Percentiles rank a stretch among this genome's conserved stretches.
Conservation (phyloP, 1,140 invertebrate species). For the Linepithema humile region DNA sequence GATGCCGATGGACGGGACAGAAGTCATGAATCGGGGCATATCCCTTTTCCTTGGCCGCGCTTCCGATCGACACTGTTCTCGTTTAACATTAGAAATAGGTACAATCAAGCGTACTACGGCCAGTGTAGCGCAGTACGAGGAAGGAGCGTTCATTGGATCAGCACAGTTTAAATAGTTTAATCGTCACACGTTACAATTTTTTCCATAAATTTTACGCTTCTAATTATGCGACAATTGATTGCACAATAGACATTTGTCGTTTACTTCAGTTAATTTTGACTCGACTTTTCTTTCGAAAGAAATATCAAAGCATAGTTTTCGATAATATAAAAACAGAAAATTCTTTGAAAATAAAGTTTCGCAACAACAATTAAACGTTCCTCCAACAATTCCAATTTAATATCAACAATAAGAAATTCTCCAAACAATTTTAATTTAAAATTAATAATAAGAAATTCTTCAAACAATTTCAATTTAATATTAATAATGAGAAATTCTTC, state of each 20-base stretch:
- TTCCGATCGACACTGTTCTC: constrained; percentile 80
- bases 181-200: background rate
- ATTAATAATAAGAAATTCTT: no score
- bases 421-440: no score
- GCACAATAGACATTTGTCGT: background rate
- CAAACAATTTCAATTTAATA: no score
- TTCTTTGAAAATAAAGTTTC: no score
- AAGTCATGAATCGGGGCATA: constrained; percentile 79
- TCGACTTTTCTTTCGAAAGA: no score
- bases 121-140: constrained; percentile 60
- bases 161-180: background rate
- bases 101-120: constrained; percentile 74
- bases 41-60: constrained; percentile 78
- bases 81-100: constrained; percentile 80
- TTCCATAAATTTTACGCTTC: background rate
- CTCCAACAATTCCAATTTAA: no score
- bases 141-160: constrained; percentile 48
- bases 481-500: no score
- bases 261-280: no score
- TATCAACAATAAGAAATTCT: no score
- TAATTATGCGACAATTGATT: background rate
- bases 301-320: no score
- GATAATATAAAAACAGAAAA: no score
- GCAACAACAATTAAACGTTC: no score
- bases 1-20: constrained; percentile 81